A percentile compares a stretch with the other conserved stretches of the same genome.
Evolutionary conservation across 2,113 vertebrate species (phyloP).

Genomic region (Antennarius striatus): DNA sequence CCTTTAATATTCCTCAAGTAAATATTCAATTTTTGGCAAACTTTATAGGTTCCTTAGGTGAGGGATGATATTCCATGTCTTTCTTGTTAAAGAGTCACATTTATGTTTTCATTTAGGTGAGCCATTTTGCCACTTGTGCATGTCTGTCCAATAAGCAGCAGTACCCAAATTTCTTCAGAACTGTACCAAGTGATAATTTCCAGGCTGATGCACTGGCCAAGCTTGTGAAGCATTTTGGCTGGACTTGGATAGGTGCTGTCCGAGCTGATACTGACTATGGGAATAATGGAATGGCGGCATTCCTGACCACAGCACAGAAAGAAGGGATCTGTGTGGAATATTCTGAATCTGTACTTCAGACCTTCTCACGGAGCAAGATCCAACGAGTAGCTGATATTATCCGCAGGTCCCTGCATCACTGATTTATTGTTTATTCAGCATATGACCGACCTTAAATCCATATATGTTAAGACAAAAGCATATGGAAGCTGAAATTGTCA

Average conservation of each 20-base stretch:
- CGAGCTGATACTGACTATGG: conserved; percentile 77
- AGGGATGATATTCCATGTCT: too few relatives aligned
- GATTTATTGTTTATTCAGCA: background rate
- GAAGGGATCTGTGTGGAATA: conserved; percentile 77
- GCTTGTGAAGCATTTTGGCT: conserved; percentile 74
- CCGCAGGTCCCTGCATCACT: conserved; percentile 37
- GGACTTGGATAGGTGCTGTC: conserved; percentile 80
- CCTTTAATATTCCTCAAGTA: conserved; percentile 73
- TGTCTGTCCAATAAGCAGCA: conserved; percentile 75
- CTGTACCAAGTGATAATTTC: conserved; percentile 78
- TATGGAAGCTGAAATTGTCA: too few relatives aligned
- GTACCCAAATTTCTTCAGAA: conserved; percentile 75
- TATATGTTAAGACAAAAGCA: too few relatives aligned
- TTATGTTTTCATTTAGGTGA: conserved; percentile 62
- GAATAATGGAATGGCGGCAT: conserved; percentile 71
- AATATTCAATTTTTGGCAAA: background rate
- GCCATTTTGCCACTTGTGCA: conserved; percentile 74
- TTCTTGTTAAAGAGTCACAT: background rate
- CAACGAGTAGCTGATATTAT: conserved; percentile 69
- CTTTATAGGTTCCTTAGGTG: rapidly evolving
- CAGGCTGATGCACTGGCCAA: conserved; percentile 72
- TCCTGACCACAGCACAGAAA: conserved; percentile 50
- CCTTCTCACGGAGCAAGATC: conserved; percentile 55
- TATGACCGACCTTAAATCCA: too few relatives aligned
- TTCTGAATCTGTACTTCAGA: conserved; percentile 63